Base-by-base conservation (phyloP, 2,888 invertebrate genomes). In the Hypena proboscidalis region DNA sequence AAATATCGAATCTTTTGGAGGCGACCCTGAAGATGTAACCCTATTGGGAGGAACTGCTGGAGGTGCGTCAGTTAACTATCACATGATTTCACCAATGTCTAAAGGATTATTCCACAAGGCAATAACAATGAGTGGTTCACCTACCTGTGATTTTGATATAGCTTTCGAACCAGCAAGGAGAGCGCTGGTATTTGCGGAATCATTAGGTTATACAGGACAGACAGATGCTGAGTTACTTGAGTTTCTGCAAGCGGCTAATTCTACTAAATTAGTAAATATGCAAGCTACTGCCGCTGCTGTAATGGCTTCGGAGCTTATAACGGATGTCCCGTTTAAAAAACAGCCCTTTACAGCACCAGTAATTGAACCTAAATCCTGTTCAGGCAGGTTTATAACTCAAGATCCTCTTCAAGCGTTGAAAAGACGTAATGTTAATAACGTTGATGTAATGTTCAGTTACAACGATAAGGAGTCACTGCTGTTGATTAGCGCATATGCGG, bases 361-460 rank as follows among this genome's bases (percentile, higher is more conserved):
- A 2, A 54, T 70, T 0, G 80, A 80, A 48, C 72, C 74, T 53
- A 40, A 74, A 43, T 71, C 67, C 22, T 70, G 71, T 1, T 44
- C 55, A 34, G 56, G 67, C 0, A 65, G 62, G 9, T 80, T 78
- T 22, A 17, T 79, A 5, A 54, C 54, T 0, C 67, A 74, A 35
- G 49, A 62, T 11, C 67, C 69, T 0, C 33, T 54, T 5, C 47
- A 63, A 9, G 26, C 51, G 11, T 37, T 74, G 30, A 71, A 60
- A 62, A 74, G 80, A 7, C 93, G 93, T n/a, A 78, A 77, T 7
- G 70, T 92, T 3, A 71, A 74, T 33, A 46, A 73, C 8, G 87
- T 93, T 0, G 95, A 95, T 0, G 90, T 95, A 73, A 92, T 96
- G 74, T 87, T 94, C 11, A 96, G 96, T 1, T 74, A 94, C 3